phyloP scores from a whole-genome alignment of 2,113 vertebrate genomes.

The Coptodon bakossiorum region DNA sequence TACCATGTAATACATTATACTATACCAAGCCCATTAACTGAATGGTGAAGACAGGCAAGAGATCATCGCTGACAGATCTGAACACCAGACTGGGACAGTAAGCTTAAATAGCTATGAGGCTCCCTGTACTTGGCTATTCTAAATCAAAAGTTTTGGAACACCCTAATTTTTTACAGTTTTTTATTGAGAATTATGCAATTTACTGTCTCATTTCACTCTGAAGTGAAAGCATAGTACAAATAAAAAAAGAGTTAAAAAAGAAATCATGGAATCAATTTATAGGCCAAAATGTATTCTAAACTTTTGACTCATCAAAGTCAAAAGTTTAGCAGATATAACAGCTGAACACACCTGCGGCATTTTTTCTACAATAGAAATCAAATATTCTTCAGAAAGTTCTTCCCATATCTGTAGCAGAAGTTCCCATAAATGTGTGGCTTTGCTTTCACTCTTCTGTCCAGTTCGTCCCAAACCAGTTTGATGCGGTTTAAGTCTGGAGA shows the following conservation, averaged over 20 bases:
- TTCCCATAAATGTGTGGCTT: neutral
- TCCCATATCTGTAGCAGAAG: neutral
- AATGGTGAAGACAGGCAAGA: neutral
- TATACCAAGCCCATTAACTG: neutral
- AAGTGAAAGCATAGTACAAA: neutral
- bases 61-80: neutral
- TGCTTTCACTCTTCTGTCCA: neutral
- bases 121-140: neutral
- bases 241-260: neutral
- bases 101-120: neutral
- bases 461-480: fast-evolving
- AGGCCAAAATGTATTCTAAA: neutral
- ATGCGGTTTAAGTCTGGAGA: neutral
- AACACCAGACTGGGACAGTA: neutral
- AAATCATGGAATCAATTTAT: neutral
- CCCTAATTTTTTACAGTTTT: neutral
- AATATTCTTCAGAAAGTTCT: neutral
- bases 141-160: neutral
- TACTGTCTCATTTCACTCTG: neutral
- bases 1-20: neutral
- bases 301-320: neutral
- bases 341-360: neutral
- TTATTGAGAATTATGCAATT: neutral
- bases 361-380: fast-evolving
- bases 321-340: neutral